Evolutionary conservation across 2,113 vertebrate genomes (phyloP).

Genomic region (Dendropsophus ebraccatus): DNA sequence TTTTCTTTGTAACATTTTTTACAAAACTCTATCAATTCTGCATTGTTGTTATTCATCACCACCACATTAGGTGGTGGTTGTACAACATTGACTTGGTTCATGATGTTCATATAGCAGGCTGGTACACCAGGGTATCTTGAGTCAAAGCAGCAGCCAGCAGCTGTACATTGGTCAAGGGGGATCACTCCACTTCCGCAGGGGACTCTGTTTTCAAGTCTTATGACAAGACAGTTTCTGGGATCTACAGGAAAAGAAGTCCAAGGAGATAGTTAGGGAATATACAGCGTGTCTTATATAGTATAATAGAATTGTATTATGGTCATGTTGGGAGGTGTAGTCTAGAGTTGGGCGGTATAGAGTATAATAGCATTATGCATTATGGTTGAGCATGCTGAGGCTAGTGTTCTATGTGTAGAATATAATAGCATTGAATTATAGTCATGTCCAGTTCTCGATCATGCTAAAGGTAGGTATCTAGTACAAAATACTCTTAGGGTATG

Average conservation of each 20-base stretch:
- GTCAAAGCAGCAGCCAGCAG: neutral
- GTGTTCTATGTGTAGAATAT: neutral
- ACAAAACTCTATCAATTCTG: neutral
- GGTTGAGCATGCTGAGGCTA: too few species aligned
- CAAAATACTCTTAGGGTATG: too few species aligned
- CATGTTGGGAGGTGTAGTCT: neutral
- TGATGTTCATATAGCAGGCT: neutral
- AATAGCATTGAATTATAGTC: neutral
- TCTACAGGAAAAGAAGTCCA: neutral
- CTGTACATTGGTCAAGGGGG: neutral
- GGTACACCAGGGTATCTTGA: neutral
- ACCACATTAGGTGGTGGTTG: neutral
- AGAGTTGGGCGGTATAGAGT: neutral
- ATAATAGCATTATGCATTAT: neutral
- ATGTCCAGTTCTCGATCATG: neutral
- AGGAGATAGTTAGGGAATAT: neutral
- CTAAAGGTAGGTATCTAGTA: neutral
- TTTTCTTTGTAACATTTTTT: neutral
- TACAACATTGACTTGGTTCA: neutral
- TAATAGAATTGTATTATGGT: neutral
- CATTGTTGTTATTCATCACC: neutral
- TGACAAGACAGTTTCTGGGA: neutral
- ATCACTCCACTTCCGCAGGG: neutral
- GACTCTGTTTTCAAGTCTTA: neutral
- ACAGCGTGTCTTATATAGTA: neutral